Conservation (phyloP, 2,113 vertebrate genomes). For the Ursus arctos region DNA sequence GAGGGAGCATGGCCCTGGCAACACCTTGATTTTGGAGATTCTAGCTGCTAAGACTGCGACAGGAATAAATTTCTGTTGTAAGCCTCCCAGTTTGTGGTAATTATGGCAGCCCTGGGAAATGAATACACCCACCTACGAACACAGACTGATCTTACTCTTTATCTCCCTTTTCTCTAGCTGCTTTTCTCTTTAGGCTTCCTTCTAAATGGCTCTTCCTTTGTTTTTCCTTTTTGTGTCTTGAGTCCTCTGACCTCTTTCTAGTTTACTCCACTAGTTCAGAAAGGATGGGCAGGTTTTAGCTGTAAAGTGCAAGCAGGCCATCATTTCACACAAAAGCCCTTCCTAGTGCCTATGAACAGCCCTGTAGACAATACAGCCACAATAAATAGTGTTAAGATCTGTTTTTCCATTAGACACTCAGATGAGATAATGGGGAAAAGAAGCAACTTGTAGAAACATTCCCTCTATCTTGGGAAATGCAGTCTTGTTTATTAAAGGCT, state of each 20-base stretch:
- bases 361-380: neutral
- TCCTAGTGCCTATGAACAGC: neutral
- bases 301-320: neutral
- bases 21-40: neutral
- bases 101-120: neutral
- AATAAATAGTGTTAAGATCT: conserved; percentile 36
- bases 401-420: conserved; percentile 31
- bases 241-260: neutral
- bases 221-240: neutral
- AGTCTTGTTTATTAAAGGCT: conserved; percentile 67
- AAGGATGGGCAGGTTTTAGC: neutral
- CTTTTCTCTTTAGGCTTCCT: neutral
- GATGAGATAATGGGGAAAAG: conserved; percentile 68
- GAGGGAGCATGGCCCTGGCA: neutral
- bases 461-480: conserved; percentile 51
- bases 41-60: neutral
- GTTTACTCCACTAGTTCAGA: neutral
- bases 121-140: neutral
- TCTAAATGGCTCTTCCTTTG: conserved; percentile 4
- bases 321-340: neutral
- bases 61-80: neutral
- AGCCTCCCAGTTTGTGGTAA: neutral
- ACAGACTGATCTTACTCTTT: neutral
- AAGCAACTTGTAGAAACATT: conserved; percentile 52
- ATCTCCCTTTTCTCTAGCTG: neutral